Conservation (phyloP, 2,113 vertebrate species). For the Strigops habroptila region DNA sequence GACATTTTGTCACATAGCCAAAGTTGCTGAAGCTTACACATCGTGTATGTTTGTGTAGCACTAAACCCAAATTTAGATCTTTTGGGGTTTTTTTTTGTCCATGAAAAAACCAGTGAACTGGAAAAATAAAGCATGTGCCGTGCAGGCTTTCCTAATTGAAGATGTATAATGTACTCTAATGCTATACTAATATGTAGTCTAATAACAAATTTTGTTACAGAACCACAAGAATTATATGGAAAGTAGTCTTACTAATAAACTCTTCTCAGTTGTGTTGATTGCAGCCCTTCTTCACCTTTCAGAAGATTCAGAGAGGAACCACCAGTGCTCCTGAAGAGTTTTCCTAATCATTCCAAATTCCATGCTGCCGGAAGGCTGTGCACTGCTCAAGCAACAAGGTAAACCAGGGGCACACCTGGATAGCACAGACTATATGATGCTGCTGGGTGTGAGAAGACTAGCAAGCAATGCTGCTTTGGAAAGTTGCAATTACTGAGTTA, state of each 20-base stretch:
- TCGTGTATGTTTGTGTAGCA: not conserved
- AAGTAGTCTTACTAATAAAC: not conserved
- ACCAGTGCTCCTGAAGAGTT: not conserved
- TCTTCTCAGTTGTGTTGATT: not conserved
- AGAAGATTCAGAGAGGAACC: not conserved
- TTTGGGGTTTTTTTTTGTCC: not conserved
- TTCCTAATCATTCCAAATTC: not conserved
- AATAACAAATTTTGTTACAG: not conserved
- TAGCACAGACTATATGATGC: rapidly evolving
- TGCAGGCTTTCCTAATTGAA: not conserved
- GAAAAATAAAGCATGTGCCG: not conserved
- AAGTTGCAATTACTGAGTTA: not conserved
- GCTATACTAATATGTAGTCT: not conserved
- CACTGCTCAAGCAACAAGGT: not conserved
- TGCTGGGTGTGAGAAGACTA: rapidly evolving
- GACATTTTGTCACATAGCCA: not conserved
- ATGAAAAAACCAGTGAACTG: not conserved
- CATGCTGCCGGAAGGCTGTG: not conserved
- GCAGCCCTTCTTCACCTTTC: not conserved
- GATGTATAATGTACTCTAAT: not conserved
- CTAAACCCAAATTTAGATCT: not conserved
- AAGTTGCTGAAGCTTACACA: not conserved
- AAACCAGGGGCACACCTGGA: not conserved
- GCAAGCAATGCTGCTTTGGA: not conserved
- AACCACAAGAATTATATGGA: not conserved